These are phyloP conservation scores for Boleophthalmus pectinirostris DNA, from an alignment of 2,113 vertebrate genomes.

Conservation along the genomic window DNA sequence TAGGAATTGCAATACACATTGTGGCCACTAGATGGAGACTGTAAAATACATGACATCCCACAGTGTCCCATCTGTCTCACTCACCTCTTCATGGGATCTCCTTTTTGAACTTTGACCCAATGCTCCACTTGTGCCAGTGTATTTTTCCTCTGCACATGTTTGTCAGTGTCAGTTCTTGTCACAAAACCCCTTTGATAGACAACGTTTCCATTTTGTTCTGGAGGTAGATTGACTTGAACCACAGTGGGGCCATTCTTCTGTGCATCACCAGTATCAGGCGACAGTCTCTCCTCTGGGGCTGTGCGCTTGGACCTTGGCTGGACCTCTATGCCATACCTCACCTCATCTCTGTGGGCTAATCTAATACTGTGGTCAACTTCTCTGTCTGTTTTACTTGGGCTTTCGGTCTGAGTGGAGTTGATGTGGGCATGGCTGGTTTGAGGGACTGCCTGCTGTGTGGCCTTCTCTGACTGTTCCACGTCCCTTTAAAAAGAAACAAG, in stretches of 20 bases:
- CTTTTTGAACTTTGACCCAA: conserved; percentile 94
- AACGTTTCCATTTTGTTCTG: conserved; percentile 87
- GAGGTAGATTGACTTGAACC: conserved; percentile 65
- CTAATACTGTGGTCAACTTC: conserved; percentile 67
- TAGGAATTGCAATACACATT: neutral
- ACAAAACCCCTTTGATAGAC: conserved; percentile 82
- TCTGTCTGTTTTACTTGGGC: conserved; percentile 68
- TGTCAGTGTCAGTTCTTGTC: conserved; percentile 79
- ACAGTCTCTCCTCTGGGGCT: conserved; percentile 67
- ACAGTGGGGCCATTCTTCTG: conserved; percentile 84
- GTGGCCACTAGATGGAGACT: conserved; percentile 61
- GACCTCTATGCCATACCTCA: conserved; percentile 77
- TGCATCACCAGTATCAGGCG: conserved; percentile 74
- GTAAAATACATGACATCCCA: neutral
- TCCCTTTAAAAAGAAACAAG: conserved; percentile 74
- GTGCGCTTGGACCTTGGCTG: conserved; percentile 75
- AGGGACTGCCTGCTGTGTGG: conserved; percentile 81
- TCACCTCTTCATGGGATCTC: conserved; percentile 87
- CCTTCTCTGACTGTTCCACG: conserved; percentile 79
- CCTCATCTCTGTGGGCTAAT: conserved; percentile 73
- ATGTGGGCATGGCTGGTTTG: conserved; percentile 85
- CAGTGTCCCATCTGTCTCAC: conserved; percentile 47
- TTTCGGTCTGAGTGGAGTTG: conserved; percentile 74
- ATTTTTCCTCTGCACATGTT: conserved; percentile 89
- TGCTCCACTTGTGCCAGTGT: conserved; percentile 90